phyloP scores from a whole-genome alignment of 2,888 invertebrate species.

The Ferrisia virgata region DNA sequence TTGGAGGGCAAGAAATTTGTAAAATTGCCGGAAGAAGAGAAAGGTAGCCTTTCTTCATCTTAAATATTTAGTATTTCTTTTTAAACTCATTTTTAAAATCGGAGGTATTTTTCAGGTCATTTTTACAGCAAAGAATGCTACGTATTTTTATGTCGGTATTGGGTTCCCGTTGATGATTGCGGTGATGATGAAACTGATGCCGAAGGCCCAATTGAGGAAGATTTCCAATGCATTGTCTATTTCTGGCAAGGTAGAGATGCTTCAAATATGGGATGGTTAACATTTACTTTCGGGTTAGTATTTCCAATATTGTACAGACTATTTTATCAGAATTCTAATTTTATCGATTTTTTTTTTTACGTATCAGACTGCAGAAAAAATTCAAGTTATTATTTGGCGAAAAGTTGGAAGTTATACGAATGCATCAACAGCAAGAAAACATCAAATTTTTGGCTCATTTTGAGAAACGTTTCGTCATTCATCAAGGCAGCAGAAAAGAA shows the following conservation, averaged over 20 bases:
- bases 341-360: slow-evolving; percentile 33
- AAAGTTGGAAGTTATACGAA: slow-evolving; percentile 89
- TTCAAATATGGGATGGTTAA: slow-evolving; percentile 99
- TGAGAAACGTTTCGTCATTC: slow-evolving; percentile 88
- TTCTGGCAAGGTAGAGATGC: slow-evolving; percentile 99
- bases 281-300: slow-evolving; percentile 85
- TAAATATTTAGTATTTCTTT: neutral
- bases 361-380: slow-evolving; percentile 72
- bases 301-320: too few species aligned
- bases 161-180: slow-evolving; percentile 67
- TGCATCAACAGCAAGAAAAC: slow-evolving; percentile 98
- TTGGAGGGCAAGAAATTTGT: slow-evolving; percentile 96
- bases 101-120: slow-evolving; percentile 57
- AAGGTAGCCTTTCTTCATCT: slow-evolving; percentile 57
- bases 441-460: slow-evolving; percentile 98
- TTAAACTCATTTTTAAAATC: neutral
- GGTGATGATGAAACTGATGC: slow-evolving; percentile 59
- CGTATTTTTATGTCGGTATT: slow-evolving; percentile 95
- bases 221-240: slow-evolving; percentile 94
- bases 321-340: neutral
- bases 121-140: slow-evolving; percentile 96
- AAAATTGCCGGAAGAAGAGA: slow-evolving; percentile 90
- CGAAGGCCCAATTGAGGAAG: slow-evolving; percentile 60
- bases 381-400: slow-evolving; percentile 84
- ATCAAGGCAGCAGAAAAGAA: slow-evolving; percentile 74